Evolutionary conservation across 2,888 invertebrate genomes (phyloP).

Genomic region (Eupithecia insigniata): DNA sequence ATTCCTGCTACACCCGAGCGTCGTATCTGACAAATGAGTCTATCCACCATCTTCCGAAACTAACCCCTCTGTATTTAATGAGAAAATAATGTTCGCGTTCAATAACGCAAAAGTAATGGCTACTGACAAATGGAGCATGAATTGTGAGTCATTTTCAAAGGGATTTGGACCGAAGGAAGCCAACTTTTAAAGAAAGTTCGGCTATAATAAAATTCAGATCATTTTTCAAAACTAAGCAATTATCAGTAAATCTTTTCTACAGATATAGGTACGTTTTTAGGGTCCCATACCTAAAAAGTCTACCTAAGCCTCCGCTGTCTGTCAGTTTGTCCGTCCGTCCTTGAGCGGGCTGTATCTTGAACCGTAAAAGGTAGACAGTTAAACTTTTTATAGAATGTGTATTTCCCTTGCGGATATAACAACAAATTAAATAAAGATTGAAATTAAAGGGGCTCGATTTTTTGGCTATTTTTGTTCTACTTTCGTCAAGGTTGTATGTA

Average conservation of each 20-base stretch:
- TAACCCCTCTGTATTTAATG: conserved; percentile 50
- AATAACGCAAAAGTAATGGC: conserved; percentile 50
- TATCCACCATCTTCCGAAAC: conserved; percentile 56
- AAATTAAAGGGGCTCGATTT: no score
- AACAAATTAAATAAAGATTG: no score
- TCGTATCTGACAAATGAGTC: conserved; percentile 67
- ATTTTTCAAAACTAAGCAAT: neutral
- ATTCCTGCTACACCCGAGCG: conserved; percentile 61
- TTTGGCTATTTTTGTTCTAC: no score
- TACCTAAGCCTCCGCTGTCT: no score
- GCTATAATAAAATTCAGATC: neutral
- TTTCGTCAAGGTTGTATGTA: no score
- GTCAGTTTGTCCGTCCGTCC: no score
- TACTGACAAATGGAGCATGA: conserved; percentile 47
- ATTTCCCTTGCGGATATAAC: no score
- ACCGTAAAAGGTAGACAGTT: no score
- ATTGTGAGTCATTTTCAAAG: conserved; percentile 42
- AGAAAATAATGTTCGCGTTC: conserved; percentile 50
- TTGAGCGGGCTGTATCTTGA: no score
- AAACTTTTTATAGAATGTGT: no score
- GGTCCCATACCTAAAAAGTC: no score
- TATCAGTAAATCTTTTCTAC: neutral
- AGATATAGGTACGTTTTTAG: neutral
- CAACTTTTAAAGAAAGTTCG: conserved; percentile 12
- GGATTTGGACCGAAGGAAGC: conserved; percentile 30